Evolutionary conservation across 2,888 invertebrate genomes (phyloP), one percentile per base, ranked within the genome.

Genomic region (Athrips mouffetella): DNA sequence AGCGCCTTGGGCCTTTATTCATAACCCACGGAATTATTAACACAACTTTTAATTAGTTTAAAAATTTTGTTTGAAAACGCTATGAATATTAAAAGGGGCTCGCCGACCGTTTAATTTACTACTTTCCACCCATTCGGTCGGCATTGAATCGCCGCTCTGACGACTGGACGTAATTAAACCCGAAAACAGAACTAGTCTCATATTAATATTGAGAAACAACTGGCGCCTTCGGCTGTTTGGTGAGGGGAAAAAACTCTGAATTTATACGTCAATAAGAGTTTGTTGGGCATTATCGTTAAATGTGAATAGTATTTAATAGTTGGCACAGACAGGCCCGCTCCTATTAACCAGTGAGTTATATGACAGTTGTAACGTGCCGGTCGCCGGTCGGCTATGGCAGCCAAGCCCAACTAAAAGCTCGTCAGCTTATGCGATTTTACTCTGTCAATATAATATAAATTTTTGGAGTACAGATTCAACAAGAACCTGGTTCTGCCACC

Each of bases 231-330:
- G 78, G 74, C 79, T 69, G 72, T 77, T 71, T 64, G 67, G 69
- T 53, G 55, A 61, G 59, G 61, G 45, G 35, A 60, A 76, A 75
- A 72, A 76, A 70, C 62, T 71, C 62, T 67, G 75, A 83, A 82
- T 85, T 85, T 84, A 84, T 85, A 74, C 80, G 74, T 84, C 82
- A 83, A 83, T 86, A 84, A 75, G 77, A 79, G 73, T 78, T 80
- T 76, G 80, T 74, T 73, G 80, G 78, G 78, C 79, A 83, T 83
- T 82, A 85, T 82, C 83, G 82, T 84, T 76, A 86, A 85, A 83
- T 69, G 73, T 77, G 77, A 79, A 77, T 78, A 76, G 79, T 78
- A 76, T 82, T 83, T 84, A 85, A 85, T 84, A 82, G 83, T 80
- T 78, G 74, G 80, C 78, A 76, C 72, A 80, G 82, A 80, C 75